Percentiles rank a stretch among this genome's conserved stretches.
Evolutionary conservation across 2,888 invertebrate genomes (phyloP).

Genomic region (Pristionchus maxplancki): DNA sequence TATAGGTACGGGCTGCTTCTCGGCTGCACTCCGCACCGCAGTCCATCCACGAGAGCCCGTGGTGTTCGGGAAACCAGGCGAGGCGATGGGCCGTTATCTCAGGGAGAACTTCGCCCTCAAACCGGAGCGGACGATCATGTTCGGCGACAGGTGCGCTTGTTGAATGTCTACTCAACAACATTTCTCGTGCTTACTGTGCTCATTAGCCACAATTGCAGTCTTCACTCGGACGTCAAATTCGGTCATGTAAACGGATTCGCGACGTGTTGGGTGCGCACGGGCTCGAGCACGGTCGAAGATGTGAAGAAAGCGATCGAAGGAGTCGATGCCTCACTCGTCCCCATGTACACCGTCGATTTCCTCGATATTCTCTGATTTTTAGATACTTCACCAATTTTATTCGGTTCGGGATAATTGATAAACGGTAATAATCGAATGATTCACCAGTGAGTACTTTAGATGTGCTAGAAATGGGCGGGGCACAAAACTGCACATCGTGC

Average conservation of each 20-base stretch:
- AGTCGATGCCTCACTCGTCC: constrained; percentile 19
- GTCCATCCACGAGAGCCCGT: constrained; percentile 85
- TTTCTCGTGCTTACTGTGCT: too few species aligned
- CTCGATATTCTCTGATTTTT: too few species aligned
- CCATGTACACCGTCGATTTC: constrained; percentile 6
- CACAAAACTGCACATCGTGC: too few species aligned
- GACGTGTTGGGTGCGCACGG: constrained; percentile 90
- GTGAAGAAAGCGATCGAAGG: not conserved
- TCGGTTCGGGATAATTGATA: too few species aligned
- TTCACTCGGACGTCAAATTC: constrained; percentile 93
- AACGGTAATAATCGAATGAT: too few species aligned
- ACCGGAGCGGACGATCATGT: constrained; percentile 89
- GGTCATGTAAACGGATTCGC: constrained; percentile 91
- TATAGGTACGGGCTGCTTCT: constrained; percentile 82
- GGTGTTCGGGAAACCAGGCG: constrained; percentile 92
- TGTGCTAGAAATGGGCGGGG: too few species aligned
- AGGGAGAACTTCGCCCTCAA: constrained; percentile 84
- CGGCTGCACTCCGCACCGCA: constrained; percentile 89
- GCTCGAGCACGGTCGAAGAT: constrained; percentile 78
- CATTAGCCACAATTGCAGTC: constrained; percentile 84
- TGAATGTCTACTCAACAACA: too few species aligned
- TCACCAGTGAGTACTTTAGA: too few species aligned
- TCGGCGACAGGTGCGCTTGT: constrained; percentile 87
- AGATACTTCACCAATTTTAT: too few species aligned
- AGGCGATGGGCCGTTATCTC: constrained; percentile 65